Evolutionary conservation across 2,797 vertebrate genomes (phyloP), one percentile per base, ranked within the genome.

Genomic region (Kryptolebias ocellatus): DNA sequence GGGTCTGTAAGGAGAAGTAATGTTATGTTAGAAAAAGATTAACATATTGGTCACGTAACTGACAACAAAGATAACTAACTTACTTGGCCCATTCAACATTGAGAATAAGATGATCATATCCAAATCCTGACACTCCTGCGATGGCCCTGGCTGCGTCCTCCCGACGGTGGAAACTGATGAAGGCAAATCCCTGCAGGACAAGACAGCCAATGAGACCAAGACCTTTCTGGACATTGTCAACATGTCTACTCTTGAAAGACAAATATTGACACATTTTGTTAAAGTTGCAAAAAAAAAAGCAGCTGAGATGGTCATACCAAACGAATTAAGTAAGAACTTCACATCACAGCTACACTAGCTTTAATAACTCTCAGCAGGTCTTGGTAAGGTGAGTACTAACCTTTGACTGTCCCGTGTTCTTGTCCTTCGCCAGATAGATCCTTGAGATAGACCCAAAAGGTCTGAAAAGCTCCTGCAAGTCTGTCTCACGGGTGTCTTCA

Each of bases 21-120:
- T 11, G 58, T 0, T 56, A 17, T 1, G 4, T 83, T 68, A 8
- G 60, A 1, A 34, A 5, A 2, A 49, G 20, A 4, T 61, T 50
- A 16, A 53, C 3, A 24, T 12, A 20, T 2, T 39, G 0, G 31
- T 27, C 7, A 39, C 11, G 59, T 24, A 7, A 2, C 4, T 57
- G 5, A 29, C 9, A 24, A 44, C 66, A 34, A 0, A 49, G 8
- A 52, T 2, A 29, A 15, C 2, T 0, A 91, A 92, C 96, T 95
- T 87, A 98, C 97, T 98, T 98, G 86, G 97, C 97, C 97, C 97
- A 99, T 89, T 98, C 97, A 60, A 99, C 97, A 0, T 98, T 99
- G 83, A 98, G 96, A 92, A 98, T 98, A 56, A 98, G 93, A 87
- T 98, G 97, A 89, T 98, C 97, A 0, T 98, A 99, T 90, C 97